These are phyloP conservation scores for Speoplatyrhinus poulsoni DNA, from an alignment of 2,113 vertebrate genomes.

Conservation along the genomic window DNA sequence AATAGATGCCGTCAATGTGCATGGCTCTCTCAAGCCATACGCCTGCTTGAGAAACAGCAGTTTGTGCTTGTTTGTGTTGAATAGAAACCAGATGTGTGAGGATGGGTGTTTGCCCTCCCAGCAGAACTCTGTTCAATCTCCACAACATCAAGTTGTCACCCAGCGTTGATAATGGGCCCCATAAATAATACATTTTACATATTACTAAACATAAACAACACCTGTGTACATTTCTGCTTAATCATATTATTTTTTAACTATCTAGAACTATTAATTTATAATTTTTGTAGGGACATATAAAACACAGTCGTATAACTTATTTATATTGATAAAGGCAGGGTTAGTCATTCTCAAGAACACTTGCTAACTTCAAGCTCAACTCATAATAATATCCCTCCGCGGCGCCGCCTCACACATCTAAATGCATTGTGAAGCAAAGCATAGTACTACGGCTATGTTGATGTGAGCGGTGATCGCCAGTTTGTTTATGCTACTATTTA, in stretches of 20 bases:
- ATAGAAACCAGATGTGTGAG: constrained; percentile 45
- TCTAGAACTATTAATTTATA: background rate
- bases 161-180: background rate
- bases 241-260: background rate
- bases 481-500: too few species aligned
- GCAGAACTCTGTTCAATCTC: too few species aligned
- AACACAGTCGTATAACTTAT: background rate
- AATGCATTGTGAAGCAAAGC: too few species aligned
- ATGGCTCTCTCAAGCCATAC: background rate
- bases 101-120: background rate
- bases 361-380: too few species aligned
- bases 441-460: too few species aligned
- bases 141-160: background rate
- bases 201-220: background rate
- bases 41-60: background rate
- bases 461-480: too few species aligned
- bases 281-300: background rate
- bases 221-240: background rate
- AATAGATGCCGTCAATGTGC: background rate
- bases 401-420: too few species aligned
- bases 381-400: too few species aligned
- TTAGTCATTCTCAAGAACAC: too few species aligned
- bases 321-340: background rate
- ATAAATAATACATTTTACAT: background rate
- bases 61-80: background rate